Evolutionary conservation across 2,888 invertebrate species (phyloP), one percentile per base, ranked within the genome.

Genomic region (Meteorus cinctellus): DNA sequence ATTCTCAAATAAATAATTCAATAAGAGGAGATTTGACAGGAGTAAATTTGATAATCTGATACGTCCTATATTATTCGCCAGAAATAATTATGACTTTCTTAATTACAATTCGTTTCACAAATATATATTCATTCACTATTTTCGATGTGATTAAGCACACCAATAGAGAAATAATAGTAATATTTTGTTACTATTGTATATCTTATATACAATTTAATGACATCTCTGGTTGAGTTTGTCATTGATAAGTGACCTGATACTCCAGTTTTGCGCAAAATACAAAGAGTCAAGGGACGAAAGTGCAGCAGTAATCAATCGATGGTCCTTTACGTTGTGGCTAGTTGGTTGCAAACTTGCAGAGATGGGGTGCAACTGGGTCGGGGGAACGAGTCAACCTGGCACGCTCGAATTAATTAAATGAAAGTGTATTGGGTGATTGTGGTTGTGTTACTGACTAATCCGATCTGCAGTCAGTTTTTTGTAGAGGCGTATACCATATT

Each of bases 321-420:
- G 55, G 19, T 55, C 19, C 19, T 55, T 19, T 8, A 55, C 55
- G 10, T 55, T 55, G 55, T 55, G 55, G 55, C 19, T 19, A 19
- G 19, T 19, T 55, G 10, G 24, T n/a, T 48, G 1, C 10, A n/a
- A 55, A 55, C 19, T 6, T 19, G 19, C 8, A 8, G 55, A 55
- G 55, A 55, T 24, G 55, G 8, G 55, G 1, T 19, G 27, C 6
- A 4, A 14, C 10, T 41, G n/a, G 60, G 12, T n/a, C 65, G 24
- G 36, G 60, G 60, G 45, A 45, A 63, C 73, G 67, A 75, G 75
- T 74, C 70, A 77, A 59, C 27, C 48, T 19, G 60, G 63, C 48
- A 36, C 34, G 71, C 59, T 45, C 41, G 68, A 78, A 77, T 78
- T 75, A 77, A 77, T 77, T 75, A 75, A 77, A 75, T 75, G 73